Conservation (phyloP, 2,888 invertebrate species). For the Nipponacmea schrenckii region DNA sequence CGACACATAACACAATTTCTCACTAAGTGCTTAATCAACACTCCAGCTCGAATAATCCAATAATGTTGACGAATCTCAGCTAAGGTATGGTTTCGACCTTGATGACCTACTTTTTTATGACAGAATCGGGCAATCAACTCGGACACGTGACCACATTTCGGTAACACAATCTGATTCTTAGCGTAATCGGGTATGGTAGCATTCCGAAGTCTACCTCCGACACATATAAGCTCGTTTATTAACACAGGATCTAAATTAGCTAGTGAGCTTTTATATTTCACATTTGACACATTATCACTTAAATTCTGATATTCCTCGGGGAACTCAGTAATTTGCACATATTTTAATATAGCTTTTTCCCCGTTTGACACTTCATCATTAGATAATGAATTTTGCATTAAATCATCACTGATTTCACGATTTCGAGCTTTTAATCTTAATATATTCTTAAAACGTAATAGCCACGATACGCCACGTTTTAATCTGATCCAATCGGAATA, state of each 20-base stretch:
- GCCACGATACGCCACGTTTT: not conserved
- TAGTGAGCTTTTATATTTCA: not conserved
- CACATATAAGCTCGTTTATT: not conserved
- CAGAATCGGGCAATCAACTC: not conserved
- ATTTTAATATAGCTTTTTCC: not conserved
- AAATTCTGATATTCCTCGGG: not conserved
- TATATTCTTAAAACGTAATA: not conserved
- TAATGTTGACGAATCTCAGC: constrained; percentile 13
- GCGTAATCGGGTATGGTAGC: not conserved
- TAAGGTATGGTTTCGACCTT: constrained; percentile 1
- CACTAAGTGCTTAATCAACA: not conserved
- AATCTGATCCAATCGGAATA: not conserved
- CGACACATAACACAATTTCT: constrained; percentile 8
- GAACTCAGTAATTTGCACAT: not conserved
- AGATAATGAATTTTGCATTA: not conserved
- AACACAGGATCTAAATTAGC: constrained; percentile 6
- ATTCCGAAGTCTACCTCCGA: constrained; percentile 7
- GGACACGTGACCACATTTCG: constrained; percentile 12
- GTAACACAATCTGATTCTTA: constrained; percentile 16
- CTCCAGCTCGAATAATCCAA: constrained; percentile 14
- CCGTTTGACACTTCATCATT: constrained; percentile 3
- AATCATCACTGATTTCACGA: not conserved
- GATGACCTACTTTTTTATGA: constrained; percentile 13
- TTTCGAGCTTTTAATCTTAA: not conserved
- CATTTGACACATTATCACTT: not conserved